Conservation (phyloP, 2,888 invertebrate species). For the Aquatica leii region DNA sequence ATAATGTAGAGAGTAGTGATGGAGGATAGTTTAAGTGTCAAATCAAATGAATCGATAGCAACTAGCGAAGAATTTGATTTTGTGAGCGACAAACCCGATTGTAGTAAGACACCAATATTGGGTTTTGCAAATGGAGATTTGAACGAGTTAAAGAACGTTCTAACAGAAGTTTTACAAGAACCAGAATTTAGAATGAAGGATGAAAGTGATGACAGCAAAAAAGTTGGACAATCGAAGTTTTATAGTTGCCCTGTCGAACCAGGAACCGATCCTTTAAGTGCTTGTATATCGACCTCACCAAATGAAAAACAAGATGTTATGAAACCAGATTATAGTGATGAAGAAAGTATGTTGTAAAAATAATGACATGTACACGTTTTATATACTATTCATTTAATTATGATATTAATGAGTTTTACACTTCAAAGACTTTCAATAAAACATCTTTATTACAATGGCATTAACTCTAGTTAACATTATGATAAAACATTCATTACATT, state of each 20-base stretch:
- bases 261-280: constrained; percentile 53
- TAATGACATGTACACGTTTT: no score
- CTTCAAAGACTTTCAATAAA: no score
- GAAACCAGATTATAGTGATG: constrained; percentile 80
- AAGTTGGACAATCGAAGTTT: constrained; percentile 64
- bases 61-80: constrained; percentile 78
- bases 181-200: constrained; percentile 49
- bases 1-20: constrained; percentile 57
- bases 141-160: constrained; percentile 68
- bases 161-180: constrained; percentile 66
- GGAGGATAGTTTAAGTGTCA: constrained; percentile 74
- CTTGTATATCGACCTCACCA: constrained; percentile 49
- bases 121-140: constrained; percentile 70
- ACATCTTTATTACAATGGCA: no score
- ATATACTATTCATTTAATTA: constrained; percentile 6
- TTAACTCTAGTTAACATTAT: neutral
- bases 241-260: constrained; percentile 58
- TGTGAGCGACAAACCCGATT: constrained; percentile 65
- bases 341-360: constrained; percentile 67
- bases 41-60: constrained; percentile 74
- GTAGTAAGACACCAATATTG: constrained; percentile 64
- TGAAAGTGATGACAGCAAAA: constrained; percentile 55
- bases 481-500: constrained; percentile 12
- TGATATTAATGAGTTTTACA: no score
- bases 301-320: constrained; percentile 80